Evolutionary conservation across 2,797 vertebrate species (phyloP).

Genomic region (Acanthurus tractus): DNA sequence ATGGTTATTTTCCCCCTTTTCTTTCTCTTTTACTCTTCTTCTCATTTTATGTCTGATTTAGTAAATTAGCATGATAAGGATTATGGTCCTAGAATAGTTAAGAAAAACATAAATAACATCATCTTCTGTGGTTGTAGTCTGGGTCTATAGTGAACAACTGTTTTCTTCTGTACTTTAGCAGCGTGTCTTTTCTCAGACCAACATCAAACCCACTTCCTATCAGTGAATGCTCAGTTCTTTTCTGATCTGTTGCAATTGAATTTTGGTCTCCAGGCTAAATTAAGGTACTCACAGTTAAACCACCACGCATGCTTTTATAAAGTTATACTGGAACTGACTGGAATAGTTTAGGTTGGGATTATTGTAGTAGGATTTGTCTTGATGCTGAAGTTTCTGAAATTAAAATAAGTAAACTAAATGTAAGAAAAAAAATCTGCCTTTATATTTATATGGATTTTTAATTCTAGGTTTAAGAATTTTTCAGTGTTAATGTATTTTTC

Average conservation of each 20-base stretch:
- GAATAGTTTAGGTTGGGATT: neutral
- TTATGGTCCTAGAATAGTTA: neutral
- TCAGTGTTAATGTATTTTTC: neutral
- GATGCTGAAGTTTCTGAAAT: neutral
- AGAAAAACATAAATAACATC: neutral
- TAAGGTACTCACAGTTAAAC: neutral
- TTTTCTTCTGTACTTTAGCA: neutral
- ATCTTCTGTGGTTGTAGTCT: neutral
- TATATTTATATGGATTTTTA: neutral
- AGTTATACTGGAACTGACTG: neutral
- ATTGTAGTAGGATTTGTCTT: neutral
- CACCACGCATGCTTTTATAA: neutral
- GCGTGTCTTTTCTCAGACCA: neutral
- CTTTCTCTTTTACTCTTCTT: neutral
- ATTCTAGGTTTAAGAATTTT: neutral
- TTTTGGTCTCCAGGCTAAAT: neutral
- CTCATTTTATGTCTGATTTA: neutral
- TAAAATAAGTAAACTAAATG: neutral
- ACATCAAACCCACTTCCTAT: neutral
- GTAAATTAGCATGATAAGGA: neutral
- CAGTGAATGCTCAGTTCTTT: neutral
- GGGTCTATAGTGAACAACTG: neutral
- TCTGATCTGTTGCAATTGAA: neutral
- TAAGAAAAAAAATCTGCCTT: neutral
- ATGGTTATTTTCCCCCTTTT: constrained; percentile 3